A percentile compares a stretch with the other conserved stretches of the same genome.
phyloP scores from a whole-genome alignment of 2,113 vertebrate genomes.

The Oceanodroma tethys region DNA sequence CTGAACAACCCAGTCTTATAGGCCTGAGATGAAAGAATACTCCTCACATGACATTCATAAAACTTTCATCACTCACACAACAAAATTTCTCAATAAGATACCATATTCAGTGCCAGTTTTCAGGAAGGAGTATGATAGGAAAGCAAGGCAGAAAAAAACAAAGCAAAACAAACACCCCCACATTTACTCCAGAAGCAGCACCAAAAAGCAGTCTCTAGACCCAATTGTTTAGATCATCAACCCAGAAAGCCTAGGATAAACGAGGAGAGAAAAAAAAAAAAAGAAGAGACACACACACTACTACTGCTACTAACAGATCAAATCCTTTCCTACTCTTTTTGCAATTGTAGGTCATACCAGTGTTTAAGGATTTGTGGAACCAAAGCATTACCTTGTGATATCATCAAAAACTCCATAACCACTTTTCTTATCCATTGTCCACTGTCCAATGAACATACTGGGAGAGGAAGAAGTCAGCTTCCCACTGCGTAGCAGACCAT shows the following conservation, averaged over 20 bases:
- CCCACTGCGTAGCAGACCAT: slow-evolving; percentile 92
- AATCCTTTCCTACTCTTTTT: not conserved
- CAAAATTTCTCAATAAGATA: not conserved
- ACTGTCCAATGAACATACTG: slow-evolving; percentile 97
- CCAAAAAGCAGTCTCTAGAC: not conserved
- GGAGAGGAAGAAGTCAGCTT: slow-evolving; percentile 92
- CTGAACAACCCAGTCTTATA: not conserved
- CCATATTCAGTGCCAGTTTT: not conserved
- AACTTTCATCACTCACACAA: not conserved
- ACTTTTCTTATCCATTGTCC: slow-evolving; percentile 92
- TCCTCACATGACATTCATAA: not conserved
- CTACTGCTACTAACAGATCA: not conserved
- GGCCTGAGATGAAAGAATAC: not conserved
- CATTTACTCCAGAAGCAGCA: not conserved
- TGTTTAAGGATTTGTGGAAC: not conserved
- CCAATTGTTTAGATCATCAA: not conserved
- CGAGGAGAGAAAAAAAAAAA: too few species aligned
- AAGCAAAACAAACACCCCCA: not conserved
- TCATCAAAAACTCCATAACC: slow-evolving; percentile 97
- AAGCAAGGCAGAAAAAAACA: not conserved
- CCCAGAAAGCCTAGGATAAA: not conserved
- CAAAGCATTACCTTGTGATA: slow-evolving; percentile 86
- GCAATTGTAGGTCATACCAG: accelerated
- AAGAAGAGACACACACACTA: not conserved
- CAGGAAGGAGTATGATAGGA: not conserved